A percentile compares a stretch with the other conserved stretches of the same genome.
phyloP scores from a whole-genome alignment of 2,888 invertebrate species.

The Lasioglossum oenotherae region DNA sequence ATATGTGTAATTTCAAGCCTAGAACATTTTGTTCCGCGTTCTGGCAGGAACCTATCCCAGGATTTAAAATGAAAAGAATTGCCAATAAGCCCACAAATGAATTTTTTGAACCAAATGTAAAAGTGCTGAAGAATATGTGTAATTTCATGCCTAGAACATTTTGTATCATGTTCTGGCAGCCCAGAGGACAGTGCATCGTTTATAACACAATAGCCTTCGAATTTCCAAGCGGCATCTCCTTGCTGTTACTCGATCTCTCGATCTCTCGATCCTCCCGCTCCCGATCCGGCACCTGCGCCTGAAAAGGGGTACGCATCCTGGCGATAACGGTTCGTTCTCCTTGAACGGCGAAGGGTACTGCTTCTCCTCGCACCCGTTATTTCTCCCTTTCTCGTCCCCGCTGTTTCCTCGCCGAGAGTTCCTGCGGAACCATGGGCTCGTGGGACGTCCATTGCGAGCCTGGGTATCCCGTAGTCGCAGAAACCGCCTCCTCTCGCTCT shows the following conservation, averaged over 20 bases:
- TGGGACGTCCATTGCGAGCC: constrained; percentile 1
- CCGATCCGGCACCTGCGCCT: constrained; percentile 48
- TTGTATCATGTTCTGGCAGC: neutral
- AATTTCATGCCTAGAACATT: neutral
- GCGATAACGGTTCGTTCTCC: constrained; percentile 77
- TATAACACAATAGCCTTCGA: neutral
- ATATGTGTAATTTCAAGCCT: neutral
- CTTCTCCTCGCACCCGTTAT: constrained; percentile 70
- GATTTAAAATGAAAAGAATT: too few relatives aligned
- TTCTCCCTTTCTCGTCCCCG: constrained; percentile 57
- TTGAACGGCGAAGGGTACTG: constrained; percentile 74
- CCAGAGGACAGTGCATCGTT: neutral
- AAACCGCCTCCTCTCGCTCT: neutral
- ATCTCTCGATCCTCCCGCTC: constrained; percentile 36
- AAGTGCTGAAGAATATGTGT: neutral
- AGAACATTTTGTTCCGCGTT: neutral
- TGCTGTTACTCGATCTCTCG: neutral
- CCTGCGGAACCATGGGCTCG: constrained; percentile 38
- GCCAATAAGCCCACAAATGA: too few relatives aligned
- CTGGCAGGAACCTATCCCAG: too few relatives aligned
- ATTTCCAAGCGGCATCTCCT: constrained; percentile 4
- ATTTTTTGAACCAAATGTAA: neutral
- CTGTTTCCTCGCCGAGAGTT: constrained; percentile 47
- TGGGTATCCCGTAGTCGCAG: neutral
- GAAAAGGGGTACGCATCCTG: constrained; percentile 63